Evolutionary conservation across 2,113 vertebrate genomes (phyloP).

Genomic region (Triplophysa tibetana): DNA sequence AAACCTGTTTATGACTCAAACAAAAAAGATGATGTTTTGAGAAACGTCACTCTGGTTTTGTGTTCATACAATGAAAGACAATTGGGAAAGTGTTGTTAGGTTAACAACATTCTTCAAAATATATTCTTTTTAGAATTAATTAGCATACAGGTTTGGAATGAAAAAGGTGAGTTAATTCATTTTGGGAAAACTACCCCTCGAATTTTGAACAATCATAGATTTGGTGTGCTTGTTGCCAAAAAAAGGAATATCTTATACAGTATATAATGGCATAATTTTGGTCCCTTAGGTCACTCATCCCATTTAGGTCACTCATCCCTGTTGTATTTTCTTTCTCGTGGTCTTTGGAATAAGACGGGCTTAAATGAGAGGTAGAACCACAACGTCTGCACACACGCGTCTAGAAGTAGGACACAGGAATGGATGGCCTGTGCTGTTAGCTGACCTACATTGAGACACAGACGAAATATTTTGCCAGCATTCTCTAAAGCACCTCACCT

Average conservation of each 20-base stretch:
- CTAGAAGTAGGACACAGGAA: constrained; percentile 77
- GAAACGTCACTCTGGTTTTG: no score
- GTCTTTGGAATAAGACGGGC: neutral
- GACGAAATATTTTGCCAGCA: constrained; percentile 71
- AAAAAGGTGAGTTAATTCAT: no score
- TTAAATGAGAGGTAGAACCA: constrained; percentile 38
- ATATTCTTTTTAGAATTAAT: no score
- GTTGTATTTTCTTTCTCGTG: neutral
- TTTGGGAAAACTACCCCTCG: no score
- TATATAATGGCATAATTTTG: neutral
- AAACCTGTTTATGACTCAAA: neutral
- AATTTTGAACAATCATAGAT: no score
- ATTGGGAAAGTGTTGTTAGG: no score
- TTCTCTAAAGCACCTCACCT: neutral
- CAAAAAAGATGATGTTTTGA: no score
- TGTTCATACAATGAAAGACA: neutral
- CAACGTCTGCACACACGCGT: constrained; percentile 24
- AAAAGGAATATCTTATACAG: no score
- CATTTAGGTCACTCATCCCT: neutral
- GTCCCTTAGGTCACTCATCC: neutral
- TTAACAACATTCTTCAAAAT: no score
- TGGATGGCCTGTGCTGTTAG: constrained; percentile 77
- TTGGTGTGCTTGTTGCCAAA: no score
- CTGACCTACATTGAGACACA: constrained; percentile 80
- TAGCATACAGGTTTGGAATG: no score